Evolutionary conservation across 2,888 invertebrate species (phyloP), one percentile per base, ranked within the genome.

Genomic region (Parnassius smintheus): DNA sequence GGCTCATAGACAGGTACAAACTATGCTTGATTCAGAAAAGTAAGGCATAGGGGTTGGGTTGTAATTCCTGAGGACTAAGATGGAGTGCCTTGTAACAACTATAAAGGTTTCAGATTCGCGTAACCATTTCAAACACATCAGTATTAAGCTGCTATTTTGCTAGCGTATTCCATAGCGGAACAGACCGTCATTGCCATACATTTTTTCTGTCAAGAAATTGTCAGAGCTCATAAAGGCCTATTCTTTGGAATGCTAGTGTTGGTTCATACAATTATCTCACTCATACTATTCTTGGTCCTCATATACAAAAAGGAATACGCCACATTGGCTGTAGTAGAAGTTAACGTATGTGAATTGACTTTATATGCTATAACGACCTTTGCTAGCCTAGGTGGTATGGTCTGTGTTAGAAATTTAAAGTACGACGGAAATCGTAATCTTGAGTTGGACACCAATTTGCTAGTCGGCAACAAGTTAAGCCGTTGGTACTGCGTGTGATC

Each of bases 251-350:
- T 97, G 66, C 88, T 97, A 51, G 95, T 97, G 54, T 92, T 98
- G 53, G 98, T 98, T 18, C 91, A 98, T 54, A 97, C 98, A 18
- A 97, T 98, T 73, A 98, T 98, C 77, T 97, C 97, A 3, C 92
- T 98, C 60, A 97, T 98, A 70, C 92, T 98, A 48, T 98, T 98
- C 88, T 98, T 98, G 81, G 98, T 98, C 50, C 92, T 98, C 42
- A 96, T 97, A 70, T 95, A 96, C 8, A 94, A 95, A 58, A 95
- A 95, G 12, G 96, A 96, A 74, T 95, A 96, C 72, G 95, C 96
- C 1, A 94, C 95, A 44, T 88, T 97, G 70, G 97, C 98, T 0
- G 96, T 98, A 3, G 95, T 97, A 56, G 97, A 97, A 81, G 97
- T 97, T 51, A 97, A 98, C 77, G 94, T 98, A 57, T 97, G 97